These are phyloP conservation scores for Falcunculus frontatus DNA, from an alignment of 2,113 vertebrate species.

Conservation along the genomic window DNA sequence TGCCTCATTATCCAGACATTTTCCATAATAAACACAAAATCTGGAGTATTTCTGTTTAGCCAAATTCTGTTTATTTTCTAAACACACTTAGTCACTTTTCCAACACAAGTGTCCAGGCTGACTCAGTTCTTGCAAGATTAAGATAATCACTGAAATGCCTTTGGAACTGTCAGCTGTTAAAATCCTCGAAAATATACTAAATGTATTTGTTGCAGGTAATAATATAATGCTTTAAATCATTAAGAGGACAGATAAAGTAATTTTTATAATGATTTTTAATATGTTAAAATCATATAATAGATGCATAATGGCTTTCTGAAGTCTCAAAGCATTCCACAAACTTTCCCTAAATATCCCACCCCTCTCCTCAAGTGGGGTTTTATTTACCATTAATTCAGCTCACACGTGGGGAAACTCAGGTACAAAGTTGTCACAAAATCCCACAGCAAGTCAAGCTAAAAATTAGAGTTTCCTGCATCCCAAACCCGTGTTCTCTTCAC, in stretches of 20 bases:
- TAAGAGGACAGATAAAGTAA: accelerated
- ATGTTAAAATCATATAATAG: not conserved
- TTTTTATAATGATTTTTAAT: not conserved
- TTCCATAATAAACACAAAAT: not conserved
- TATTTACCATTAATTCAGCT: not conserved
- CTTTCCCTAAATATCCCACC: not conserved
- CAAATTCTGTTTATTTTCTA: not conserved
- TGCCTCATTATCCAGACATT: not conserved
- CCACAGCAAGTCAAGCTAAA: not conserved
- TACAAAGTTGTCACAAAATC: not conserved
- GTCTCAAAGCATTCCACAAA: not conserved
- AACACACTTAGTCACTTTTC: not conserved
- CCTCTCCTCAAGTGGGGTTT: not conserved
- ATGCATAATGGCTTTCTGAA: not conserved
- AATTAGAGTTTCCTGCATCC: not conserved
- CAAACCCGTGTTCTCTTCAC: not conserved
- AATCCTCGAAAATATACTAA: not conserved
- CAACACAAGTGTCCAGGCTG: not conserved
- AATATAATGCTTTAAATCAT: not conserved
- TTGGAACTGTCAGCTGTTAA: not conserved
- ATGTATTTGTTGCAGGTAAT: not conserved
- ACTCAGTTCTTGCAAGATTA: not conserved
- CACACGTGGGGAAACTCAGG: not conserved
- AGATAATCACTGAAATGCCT: not conserved
- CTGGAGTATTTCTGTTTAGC: not conserved